These are phyloP conservation scores for Cyprinodon tularosa DNA, from an alignment of 2,113 vertebrate species.

Conservation along the genomic window DNA sequence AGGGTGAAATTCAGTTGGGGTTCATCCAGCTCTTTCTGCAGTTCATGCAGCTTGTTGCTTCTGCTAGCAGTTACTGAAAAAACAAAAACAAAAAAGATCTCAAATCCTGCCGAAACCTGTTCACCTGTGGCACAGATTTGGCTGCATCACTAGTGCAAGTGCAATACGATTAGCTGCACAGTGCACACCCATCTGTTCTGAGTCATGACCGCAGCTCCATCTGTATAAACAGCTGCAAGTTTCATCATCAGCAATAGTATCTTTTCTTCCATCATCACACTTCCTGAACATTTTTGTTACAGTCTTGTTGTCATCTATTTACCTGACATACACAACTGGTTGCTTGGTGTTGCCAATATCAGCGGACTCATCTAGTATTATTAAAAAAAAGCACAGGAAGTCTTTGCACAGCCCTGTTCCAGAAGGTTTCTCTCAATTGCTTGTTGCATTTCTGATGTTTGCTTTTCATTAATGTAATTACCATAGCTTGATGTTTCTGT, in stretches of 20 bases:
- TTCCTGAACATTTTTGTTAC: neutral
- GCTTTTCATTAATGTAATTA: neutral
- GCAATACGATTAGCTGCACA: neutral
- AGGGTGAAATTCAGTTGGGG: neutral
- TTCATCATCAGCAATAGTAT: neutral
- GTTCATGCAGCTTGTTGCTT: constrained; percentile 3
- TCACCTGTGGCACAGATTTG: constrained; percentile 5
- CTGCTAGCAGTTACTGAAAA: neutral
- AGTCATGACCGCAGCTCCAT: constrained; percentile 12
- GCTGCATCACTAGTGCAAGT: neutral
- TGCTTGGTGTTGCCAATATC: neutral
- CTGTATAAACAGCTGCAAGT: neutral
- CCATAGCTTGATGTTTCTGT: neutral
- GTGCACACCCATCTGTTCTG: neutral
- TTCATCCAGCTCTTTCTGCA: constrained; percentile 7
- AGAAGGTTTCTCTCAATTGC: neutral
- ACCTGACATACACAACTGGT: neutral
- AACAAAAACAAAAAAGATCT: neutral
- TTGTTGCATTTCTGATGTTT: neutral
- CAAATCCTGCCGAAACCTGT: constrained; percentile 6
- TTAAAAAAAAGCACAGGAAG: neutral
- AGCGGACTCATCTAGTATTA: neutral
- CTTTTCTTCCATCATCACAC: neutral
- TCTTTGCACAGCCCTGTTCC: neutral
- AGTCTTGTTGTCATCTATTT: neutral